Base-by-base conservation (phyloP, 2,113 vertebrate genomes). In the Anguilla japonica region DNA sequence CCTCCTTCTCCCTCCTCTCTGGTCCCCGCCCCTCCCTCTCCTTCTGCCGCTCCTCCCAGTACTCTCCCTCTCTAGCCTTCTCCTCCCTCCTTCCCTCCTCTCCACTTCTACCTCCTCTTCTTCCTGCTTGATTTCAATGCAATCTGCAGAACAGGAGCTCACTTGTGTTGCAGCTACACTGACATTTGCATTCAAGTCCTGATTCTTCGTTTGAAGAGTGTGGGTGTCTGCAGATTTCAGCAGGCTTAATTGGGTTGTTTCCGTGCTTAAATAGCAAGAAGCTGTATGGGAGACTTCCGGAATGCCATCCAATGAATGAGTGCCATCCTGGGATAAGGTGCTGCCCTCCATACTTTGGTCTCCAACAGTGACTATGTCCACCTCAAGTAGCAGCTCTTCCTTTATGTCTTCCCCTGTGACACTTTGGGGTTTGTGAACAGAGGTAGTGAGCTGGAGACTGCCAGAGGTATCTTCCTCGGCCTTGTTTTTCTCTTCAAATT, bases 281-380 rank as follows among this genome's bases (percentile, higher is more conserved):
- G 79, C 60, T 41, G 34, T 63, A 22, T 81, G 41, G 22, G 56
- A n/a, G 14, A 40, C 56, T 67, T 81, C 79, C 41, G 56, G 41
- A 67, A 5, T 63, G 40, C 56, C 34, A 11, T 40, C 40, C 15
- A 81, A 81, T n/a, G 40, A 13, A 26, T 63, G 40, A 67, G n/a
- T 60, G 22, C 78, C 34, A 8, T 90, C 84, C 79, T 78, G 86
- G 34, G 85, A 82, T 39, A 40, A 4, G 40, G 41, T 40, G 53
- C 86, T 87, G n/a, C 90, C 87, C 60, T 26, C 91, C 39, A 91
- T 92, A 87, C 85, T 91, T 63, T 92, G 89, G n/a, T 94, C 94
- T 43, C 93, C 94, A 88, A 95, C 91, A 86, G 93, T 95, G 81
- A 96, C 91, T 84, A 96, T 85, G 90, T 95, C 93, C 14, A 95